phyloP scores from a whole-genome alignment of 2,797 vertebrate genomes.

The Podargus strigoides region DNA sequence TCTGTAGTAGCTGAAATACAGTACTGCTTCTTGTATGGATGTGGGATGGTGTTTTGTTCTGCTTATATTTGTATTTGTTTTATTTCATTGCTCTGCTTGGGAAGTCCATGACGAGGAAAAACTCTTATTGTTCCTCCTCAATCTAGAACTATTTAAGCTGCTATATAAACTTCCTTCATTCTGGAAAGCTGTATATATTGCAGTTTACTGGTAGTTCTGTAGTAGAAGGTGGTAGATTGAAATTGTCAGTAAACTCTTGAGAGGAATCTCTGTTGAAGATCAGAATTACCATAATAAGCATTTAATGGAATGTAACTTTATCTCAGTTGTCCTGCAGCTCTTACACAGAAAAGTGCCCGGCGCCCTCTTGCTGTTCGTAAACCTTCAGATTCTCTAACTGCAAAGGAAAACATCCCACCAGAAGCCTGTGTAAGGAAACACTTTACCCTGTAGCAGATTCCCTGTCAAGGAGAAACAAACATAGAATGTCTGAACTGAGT shows the following conservation, averaged over 20 bases:
- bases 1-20: background rate
- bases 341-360: background rate
- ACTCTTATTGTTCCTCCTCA: background rate
- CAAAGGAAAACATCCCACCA: constrained; percentile 52
- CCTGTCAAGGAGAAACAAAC: background rate
- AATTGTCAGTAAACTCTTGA: background rate
- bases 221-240: background rate
- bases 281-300: background rate
- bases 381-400: constrained; percentile 29
- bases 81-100: background rate
- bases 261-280: background rate
- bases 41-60: background rate
- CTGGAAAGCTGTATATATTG: background rate
- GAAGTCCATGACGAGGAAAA: background rate
- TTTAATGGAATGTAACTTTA: background rate
- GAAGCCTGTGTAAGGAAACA: constrained; percentile 67
- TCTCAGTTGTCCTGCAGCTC: constrained; percentile 44
- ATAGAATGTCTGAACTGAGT: background rate
- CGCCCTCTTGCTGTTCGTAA: constrained; percentile 59
- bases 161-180: background rate
- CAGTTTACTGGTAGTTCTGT: background rate
- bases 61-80: background rate
- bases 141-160: background rate
- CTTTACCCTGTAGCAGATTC: background rate
- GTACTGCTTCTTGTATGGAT: background rate